Percentiles rank a stretch among this genome's conserved stretches.
phyloP scores from a whole-genome alignment of 2,113 vertebrate species.

The Antechinus flavipes region DNA sequence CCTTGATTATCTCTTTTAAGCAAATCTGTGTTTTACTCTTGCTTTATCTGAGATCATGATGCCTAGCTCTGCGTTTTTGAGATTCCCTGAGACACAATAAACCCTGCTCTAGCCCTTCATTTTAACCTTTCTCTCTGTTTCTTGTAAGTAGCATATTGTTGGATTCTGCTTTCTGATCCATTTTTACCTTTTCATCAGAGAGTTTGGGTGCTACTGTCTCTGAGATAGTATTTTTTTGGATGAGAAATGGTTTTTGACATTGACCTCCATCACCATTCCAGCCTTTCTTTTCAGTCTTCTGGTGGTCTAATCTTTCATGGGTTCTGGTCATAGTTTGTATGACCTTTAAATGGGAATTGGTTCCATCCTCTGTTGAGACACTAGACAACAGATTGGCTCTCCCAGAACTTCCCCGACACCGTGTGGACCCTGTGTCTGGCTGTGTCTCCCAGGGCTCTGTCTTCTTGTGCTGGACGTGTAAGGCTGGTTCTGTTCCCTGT shows the following conservation, averaged over 20 bases:
- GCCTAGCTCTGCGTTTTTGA: neutral
- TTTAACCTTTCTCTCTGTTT: neutral
- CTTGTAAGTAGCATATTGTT: too few species aligned
- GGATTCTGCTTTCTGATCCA: neutral
- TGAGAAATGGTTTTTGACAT: neutral
- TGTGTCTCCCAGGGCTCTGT: too few species aligned
- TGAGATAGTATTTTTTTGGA: neutral
- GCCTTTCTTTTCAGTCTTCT: neutral
- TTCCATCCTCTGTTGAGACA: neutral
- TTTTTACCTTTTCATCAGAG: neutral
- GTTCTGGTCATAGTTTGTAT: neutral
- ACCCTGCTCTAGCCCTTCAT: neutral
- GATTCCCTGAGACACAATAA: neutral
- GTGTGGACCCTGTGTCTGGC: too few species aligned
- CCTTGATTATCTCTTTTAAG: neutral
- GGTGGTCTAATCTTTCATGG: neutral
- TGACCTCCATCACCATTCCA: neutral
- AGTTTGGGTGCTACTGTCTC: neutral
- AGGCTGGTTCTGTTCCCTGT: neutral
- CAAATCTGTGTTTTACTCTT: neutral
- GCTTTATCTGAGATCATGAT: neutral
- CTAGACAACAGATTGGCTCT: too few species aligned
- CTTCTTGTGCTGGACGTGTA: too few species aligned
- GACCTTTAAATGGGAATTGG: neutral
- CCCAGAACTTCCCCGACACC: too few species aligned